These are phyloP conservation scores for Saimiri boliviensis DNA, from an alignment of 2,113 vertebrate genomes.

Conservation along the genomic window DNA sequence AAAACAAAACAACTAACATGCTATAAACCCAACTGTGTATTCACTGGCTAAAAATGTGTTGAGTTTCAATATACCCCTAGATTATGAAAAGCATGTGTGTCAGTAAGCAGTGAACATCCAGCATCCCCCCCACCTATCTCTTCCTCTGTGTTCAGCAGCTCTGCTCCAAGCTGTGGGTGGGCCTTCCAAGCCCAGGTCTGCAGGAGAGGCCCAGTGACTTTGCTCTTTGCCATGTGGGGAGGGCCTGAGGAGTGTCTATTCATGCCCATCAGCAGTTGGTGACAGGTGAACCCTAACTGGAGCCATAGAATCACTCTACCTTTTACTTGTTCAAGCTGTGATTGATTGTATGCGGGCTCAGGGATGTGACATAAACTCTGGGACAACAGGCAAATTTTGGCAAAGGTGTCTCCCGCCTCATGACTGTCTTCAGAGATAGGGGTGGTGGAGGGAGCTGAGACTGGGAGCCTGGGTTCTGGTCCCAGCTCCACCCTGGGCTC, in stretches of 20 bases:
- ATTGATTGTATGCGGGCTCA: background rate
- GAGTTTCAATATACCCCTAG: constrained; percentile 12
- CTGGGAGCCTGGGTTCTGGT: background rate
- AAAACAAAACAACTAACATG: background rate
- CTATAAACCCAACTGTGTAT: background rate
- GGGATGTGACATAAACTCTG: background rate
- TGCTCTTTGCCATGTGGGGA: fast-evolving
- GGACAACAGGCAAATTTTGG: background rate
- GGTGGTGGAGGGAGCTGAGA: background rate
- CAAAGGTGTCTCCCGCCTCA: background rate
- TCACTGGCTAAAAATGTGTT: background rate
- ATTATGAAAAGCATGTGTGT: constrained; percentile 65
- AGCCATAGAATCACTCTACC: background rate
- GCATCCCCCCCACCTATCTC: background rate
- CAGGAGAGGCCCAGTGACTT: background rate
- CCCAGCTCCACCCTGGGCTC: background rate
- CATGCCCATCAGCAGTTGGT: background rate
- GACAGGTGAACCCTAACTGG: background rate
- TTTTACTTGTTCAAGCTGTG: background rate
- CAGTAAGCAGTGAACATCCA: constrained; percentile 56
- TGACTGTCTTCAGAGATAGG: background rate
- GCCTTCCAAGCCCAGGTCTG: background rate
- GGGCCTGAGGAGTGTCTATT: background rate
- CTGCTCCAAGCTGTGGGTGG: constrained; percentile 52
- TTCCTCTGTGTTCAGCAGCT: constrained; percentile 37